Percentiles rank a stretch among this genome's conserved stretches.
Evolutionary conservation across 2,113 vertebrate genomes (phyloP).

Genomic region (Oreotragus oreotragus): DNA sequence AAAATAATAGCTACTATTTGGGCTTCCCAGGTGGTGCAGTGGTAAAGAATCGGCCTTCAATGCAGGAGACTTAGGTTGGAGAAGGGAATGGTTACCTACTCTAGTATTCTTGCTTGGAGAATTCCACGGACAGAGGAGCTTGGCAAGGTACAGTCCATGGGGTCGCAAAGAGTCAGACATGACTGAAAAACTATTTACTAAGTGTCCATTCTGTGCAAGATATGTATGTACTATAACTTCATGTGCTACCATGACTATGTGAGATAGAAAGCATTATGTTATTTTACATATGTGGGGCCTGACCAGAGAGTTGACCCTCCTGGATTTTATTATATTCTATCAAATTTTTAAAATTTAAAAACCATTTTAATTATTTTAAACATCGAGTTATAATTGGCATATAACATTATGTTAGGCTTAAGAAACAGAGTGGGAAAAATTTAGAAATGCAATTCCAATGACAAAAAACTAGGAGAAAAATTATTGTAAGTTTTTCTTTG

Average conservation of each 20-base stretch:
- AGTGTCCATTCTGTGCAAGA: neutral
- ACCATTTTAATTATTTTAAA: neutral
- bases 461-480: neutral
- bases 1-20: neutral
- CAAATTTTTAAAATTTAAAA: neutral
- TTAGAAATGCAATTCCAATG: neutral
- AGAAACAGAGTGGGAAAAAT: neutral
- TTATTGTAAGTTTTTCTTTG: constrained; percentile 23
- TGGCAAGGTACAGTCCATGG: neutral
- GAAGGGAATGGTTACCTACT: neutral
- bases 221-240: neutral
- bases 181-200: neutral
- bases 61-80: neutral
- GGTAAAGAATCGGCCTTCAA: neutral
- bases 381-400: neutral
- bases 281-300: neutral
- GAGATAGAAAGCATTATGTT: neutral
- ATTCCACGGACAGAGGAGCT: neutral
- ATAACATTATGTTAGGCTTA: neutral
- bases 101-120: neutral
- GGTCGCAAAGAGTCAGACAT: neutral
- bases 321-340: neutral
- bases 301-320: neutral
- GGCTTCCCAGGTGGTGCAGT: neutral
- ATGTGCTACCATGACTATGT: neutral